Conservation (phyloP, 1,140 invertebrate genomes). For the Heliconius hewitsoni region DNA sequence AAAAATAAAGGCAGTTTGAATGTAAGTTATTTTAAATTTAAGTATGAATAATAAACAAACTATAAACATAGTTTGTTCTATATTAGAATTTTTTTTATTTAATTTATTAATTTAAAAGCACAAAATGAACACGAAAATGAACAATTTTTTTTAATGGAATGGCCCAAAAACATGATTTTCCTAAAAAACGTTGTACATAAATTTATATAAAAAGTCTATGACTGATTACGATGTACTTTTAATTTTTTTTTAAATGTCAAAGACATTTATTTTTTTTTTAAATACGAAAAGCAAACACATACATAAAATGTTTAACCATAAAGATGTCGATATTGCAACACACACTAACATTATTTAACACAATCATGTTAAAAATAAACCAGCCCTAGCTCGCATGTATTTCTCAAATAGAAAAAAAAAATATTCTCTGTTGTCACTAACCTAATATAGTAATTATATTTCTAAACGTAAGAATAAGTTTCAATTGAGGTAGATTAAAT, state of each 20-base stretch:
- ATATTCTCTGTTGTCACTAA: conserved; percentile 67
- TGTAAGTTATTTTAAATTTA: background rate
- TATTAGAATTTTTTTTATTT: background rate
- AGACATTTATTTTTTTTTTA: conserved; percentile 7
- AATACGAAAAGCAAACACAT: conserved; percentile 29
- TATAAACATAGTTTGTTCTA: background rate
- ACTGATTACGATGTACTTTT: conserved; percentile 10
- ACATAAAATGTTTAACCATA: conserved; percentile 36
- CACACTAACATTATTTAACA: conserved; percentile 66
- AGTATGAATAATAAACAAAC: background rate
- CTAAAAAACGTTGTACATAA: conserved; percentile 26
- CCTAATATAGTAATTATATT: conserved; percentile 73
- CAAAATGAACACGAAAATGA: conserved; percentile 24
- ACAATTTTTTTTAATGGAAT: conserved; percentile 20
- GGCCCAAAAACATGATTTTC: conserved; percentile 28
- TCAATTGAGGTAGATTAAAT: conserved; percentile 79
- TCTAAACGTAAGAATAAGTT: conserved; percentile 78
- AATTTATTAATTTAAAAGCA: conserved; percentile 9
- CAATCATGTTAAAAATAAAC: conserved; percentile 52
- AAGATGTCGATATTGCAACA: conserved; percentile 67
- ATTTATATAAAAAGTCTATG: conserved; percentile 19
- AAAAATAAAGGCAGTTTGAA: background rate
- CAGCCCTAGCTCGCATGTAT: conserved; percentile 53
- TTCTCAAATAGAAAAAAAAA: conserved; percentile 70
- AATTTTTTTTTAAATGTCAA: conserved; percentile 2